phyloP scores from a whole-genome alignment of 2,797 vertebrate species.

The Glossophaga mutica region DNA sequence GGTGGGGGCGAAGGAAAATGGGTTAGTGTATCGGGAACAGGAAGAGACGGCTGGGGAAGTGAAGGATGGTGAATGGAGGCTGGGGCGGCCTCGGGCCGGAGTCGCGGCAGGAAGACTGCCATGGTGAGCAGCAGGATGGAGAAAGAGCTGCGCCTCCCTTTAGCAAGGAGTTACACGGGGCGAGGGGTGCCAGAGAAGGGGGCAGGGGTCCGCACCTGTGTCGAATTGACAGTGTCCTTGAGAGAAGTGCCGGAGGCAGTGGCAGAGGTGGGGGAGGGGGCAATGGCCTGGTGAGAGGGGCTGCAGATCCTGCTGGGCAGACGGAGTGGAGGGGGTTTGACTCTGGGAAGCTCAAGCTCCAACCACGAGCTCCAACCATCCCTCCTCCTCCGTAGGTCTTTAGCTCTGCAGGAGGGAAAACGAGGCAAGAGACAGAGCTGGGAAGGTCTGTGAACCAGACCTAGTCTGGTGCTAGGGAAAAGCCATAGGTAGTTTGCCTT shows the following conservation, averaged over 20 bases:
- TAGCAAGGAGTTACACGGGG: neutral
- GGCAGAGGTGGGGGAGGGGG: neutral
- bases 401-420: neutral
- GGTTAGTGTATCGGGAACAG: neutral
- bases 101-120: neutral
- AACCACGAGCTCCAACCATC: neutral
- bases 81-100: slow-evolving; percentile 2
- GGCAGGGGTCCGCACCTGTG: neutral
- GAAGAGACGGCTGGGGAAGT: neutral
- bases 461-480: neutral
- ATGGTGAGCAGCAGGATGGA: neutral
- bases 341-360: neutral
- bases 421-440: neutral
- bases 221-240: slow-evolving; percentile 63
- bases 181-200: neutral
- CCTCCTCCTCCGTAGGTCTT: neutral
- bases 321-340: neutral
- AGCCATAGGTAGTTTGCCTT: neutral
- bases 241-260: neutral
- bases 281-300: neutral
- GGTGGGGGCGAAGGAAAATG: neutral
- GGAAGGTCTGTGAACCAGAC: neutral
- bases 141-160: neutral
- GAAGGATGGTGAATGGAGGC: neutral
- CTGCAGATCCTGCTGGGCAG: neutral